phyloP scores from a whole-genome alignment of 1,140 invertebrate genomes.

The Dryas iulia region DNA sequence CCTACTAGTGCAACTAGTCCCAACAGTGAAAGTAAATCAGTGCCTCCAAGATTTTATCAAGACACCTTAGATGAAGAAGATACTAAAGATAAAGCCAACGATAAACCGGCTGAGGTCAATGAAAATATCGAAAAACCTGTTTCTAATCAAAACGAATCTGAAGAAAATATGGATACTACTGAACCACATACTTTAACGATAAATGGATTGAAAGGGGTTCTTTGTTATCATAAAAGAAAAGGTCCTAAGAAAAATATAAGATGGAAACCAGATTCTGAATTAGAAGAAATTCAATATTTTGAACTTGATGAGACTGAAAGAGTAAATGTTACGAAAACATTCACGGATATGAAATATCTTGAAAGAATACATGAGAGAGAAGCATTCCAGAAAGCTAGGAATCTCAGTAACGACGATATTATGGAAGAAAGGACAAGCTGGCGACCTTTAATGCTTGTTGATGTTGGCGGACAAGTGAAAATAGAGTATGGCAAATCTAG shows the following conservation, averaged over 20 bases:
- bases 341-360: conserved; percentile 95
- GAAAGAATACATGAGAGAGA: conserved; percentile 93
- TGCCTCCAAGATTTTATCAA: conserved; percentile 93
- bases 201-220: conserved; percentile 83
- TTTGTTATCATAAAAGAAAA: conserved; percentile 85
- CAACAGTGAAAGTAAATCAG: conserved; percentile 73
- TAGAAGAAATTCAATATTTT: conserved; percentile 92
- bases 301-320: conserved; percentile 96
- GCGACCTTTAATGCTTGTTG: conserved; percentile 85
- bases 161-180: conserved; percentile 70
- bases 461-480: conserved; percentile 83
- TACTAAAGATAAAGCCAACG: conserved; percentile 54
- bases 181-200: conserved; percentile 64
- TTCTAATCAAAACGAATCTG: conserved; percentile 74
- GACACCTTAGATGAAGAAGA: conserved; percentile 90
- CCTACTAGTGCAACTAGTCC: conserved; percentile 65
- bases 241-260: conserved; percentile 91
- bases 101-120: conserved; percentile 42
- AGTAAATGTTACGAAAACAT: conserved; percentile 95
- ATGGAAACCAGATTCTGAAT: conserved; percentile 90
- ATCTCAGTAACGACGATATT: conserved; percentile 87
- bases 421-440: conserved; percentile 90
- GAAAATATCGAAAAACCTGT: conserved; percentile 39
- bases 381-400: conserved; percentile 87
- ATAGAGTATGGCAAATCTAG: conserved; percentile 89